These are phyloP conservation scores for Napeogenes inachia DNA, from an alignment of 2,888 invertebrate species.

Conservation along the genomic window DNA sequence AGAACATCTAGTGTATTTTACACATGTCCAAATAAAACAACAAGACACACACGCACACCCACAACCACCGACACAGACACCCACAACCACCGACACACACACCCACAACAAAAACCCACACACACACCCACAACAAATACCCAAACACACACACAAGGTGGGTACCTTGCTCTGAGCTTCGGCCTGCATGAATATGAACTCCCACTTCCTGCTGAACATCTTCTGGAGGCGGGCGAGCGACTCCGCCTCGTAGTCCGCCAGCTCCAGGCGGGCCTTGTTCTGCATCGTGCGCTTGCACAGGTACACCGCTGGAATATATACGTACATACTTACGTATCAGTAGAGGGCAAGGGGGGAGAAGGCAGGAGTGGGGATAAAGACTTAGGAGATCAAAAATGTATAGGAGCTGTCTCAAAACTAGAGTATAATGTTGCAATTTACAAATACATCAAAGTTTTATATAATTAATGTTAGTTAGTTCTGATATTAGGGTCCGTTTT, in stretches of 20 bases:
- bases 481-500: too few relatives aligned
- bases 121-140: neutral
- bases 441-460: too few relatives aligned
- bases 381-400: too few relatives aligned
- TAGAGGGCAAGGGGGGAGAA: too few relatives aligned
- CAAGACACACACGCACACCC: too few relatives aligned
- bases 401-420: too few relatives aligned
- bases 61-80: neutral
- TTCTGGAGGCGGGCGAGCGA: conserved; percentile 97
- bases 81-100: neutral
- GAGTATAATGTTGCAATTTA: too few relatives aligned
- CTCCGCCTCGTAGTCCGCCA: conserved; percentile 99
- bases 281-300: conserved; percentile 99
- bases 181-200: conserved; percentile 99
- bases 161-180: conserved; percentile 81
- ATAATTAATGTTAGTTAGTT: too few relatives aligned
- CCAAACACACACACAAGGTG: neutral
- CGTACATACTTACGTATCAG: too few relatives aligned
- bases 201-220: conserved; percentile 99
- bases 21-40: too few relatives aligned
- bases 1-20: too few relatives aligned
- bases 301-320: conserved; percentile 88
- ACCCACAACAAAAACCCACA: neutral
- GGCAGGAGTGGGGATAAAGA: too few relatives aligned
- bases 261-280: conserved; percentile 97